These are phyloP conservation scores for Adelognathus sp. DNA, from an alignment of 2,888 invertebrate genomes.

Conservation along the genomic window DNA sequence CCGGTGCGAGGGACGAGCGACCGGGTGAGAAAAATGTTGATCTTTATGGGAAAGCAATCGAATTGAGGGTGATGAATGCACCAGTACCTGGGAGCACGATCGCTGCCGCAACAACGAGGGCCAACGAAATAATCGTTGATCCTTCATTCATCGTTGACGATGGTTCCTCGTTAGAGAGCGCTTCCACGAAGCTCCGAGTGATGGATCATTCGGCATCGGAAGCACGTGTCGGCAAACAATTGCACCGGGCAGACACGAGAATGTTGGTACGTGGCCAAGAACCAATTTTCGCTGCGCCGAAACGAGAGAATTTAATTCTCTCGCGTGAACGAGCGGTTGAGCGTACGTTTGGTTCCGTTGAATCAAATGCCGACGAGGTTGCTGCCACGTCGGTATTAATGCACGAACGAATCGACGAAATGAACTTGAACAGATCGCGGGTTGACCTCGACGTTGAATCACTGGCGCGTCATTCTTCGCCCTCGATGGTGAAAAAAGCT, in stretches of 20 bases:
- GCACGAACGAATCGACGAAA: neutral
- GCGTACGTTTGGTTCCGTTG: neutral
- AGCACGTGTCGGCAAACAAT: neutral
- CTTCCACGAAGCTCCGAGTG: neutral
- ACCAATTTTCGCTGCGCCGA: conserved; percentile 9
- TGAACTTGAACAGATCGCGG: neutral
- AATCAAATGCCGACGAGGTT: neutral
- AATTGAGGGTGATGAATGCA: neutral
- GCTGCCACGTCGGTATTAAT: neutral
- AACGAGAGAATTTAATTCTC: conserved; percentile 15
- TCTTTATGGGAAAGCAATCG: neutral
- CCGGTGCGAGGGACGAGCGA: neutral
- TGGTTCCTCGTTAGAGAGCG: conserved; percentile 17
- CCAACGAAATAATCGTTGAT: neutral
- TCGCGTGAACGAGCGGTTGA: neutral
- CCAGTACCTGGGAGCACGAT: neutral
- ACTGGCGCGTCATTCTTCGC: neutral
- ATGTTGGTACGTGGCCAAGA: conserved; percentile 25
- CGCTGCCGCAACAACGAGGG: neutral
- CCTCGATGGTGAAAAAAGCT: neutral
- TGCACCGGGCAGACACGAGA: neutral
- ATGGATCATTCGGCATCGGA: neutral
- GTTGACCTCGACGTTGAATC: neutral
- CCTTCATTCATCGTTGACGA: neutral
- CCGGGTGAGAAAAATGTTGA: neutral